Conservation (phyloP, 2,888 invertebrate genomes). For the Plagiodera versicolora region DNA sequence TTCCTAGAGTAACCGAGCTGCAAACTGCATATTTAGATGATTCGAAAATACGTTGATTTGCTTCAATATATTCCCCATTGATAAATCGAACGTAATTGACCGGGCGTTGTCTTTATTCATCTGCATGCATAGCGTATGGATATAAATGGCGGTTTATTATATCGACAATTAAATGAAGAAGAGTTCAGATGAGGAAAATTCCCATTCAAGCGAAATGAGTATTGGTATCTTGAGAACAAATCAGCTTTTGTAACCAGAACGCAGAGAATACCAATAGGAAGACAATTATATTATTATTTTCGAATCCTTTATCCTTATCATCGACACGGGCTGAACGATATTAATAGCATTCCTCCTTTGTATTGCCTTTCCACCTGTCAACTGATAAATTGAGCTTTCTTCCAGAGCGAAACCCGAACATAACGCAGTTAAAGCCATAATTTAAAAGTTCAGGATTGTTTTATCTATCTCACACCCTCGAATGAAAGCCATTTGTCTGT, state of each 20-base stretch:
- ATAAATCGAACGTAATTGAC: no score
- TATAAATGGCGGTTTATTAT: not conserved
- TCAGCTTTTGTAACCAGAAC: not conserved
- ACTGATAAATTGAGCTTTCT: constrained; percentile 22
- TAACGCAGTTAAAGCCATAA: constrained; percentile 25
- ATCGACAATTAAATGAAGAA: not conserved
- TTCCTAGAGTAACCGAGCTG: no score
- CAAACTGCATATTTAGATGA: no score
- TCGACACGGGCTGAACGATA: constrained; percentile 5
- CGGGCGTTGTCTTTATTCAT: no score
- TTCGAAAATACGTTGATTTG: no score
- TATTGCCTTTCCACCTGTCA: constrained; percentile 19
- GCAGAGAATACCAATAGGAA: not conserved
- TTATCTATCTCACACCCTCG: constrained; percentile 28
- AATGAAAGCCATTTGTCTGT: constrained; percentile 26
- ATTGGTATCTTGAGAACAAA: no score
- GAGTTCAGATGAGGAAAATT: no score
- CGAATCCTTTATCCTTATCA: constrained; percentile 1
- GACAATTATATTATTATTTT: constrained; percentile 9
- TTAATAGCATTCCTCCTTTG: constrained; percentile 12
- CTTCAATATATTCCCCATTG: no score
- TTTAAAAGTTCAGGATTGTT: constrained; percentile 27
- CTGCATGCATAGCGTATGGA: no score
- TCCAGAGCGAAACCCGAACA: constrained; percentile 19
- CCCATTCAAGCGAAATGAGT: no score